Conservation (phyloP, 2,797 vertebrate species). For the Prionace glauca region DNA sequence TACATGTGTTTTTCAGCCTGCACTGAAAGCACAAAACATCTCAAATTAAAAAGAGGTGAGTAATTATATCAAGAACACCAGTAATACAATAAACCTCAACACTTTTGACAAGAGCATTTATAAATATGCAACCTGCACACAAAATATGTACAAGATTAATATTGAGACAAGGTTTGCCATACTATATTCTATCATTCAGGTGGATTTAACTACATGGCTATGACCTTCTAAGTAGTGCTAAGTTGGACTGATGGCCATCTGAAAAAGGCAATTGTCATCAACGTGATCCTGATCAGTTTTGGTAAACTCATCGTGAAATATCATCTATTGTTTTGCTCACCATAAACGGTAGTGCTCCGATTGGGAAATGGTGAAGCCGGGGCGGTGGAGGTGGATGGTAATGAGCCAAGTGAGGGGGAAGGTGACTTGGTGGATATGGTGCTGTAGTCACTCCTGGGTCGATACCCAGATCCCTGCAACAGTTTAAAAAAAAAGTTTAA, state of each 20-base stretch:
- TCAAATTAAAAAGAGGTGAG: neutral
- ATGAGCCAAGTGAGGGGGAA: conserved; percentile 91
- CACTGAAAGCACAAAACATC: neutral
- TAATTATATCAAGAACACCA: neutral
- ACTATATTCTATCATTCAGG: neutral
- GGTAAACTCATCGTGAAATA: neutral
- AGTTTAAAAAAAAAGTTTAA: conserved; percentile 36
- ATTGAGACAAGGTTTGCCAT: neutral
- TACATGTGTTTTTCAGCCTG: neutral
- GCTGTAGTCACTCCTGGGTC: conserved; percentile 90
- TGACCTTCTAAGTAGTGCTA: neutral
- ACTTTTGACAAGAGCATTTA: neutral
- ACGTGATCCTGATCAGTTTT: neutral
- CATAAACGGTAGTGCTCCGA: conserved; percentile 83
- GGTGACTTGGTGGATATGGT: conserved; percentile 82
- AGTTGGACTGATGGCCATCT: neutral
- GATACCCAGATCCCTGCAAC: conserved; percentile 86
- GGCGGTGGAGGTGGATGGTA: conserved; percentile 88
- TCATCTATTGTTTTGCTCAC: conserved; percentile 60
- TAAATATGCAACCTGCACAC: neutral
- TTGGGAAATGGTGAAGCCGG: conserved; percentile 91
- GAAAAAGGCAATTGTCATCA: neutral
- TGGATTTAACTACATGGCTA: neutral
- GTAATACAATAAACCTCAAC: neutral
- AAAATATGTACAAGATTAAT: neutral